These are phyloP conservation scores for Alaudala cheleensis DNA, from an alignment of 2,113 vertebrate genomes.

Conservation along the genomic window DNA sequence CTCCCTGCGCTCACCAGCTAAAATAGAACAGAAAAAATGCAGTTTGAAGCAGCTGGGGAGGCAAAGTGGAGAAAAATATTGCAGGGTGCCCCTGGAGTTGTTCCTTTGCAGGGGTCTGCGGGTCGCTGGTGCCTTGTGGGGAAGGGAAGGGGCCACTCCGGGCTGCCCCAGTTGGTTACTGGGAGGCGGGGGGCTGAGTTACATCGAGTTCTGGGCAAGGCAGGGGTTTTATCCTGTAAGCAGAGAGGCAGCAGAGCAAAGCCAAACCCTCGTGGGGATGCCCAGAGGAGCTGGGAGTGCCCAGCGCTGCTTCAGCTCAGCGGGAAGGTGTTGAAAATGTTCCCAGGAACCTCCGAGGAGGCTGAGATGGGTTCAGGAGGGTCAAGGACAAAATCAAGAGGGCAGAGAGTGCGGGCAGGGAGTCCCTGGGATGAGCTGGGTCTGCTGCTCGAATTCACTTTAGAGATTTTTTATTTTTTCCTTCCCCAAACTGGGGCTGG, in stretches of 20 bases:
- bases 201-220: rapidly evolving
- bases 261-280: neutral
- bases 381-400: neutral
- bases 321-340: neutral
- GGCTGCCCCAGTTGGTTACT: neutral
- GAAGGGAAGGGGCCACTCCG: neutral
- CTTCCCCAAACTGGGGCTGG: neutral
- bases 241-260: neutral
- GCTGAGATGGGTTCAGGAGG: neutral
- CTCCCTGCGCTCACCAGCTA: neutral
- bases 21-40: neutral
- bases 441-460: rapidly evolving
- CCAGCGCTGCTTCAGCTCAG: neutral
- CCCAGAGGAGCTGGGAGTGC: rapidly evolving
- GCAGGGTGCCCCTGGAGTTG: neutral
- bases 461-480: rapidly evolving
- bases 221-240: neutral
- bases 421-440: neutral
- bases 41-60: neutral
- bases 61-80: neutral
- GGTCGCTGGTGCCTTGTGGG: neutral
- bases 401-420: neutral
- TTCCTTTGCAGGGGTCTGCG: no score
- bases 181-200: neutral
- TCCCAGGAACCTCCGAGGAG: neutral